phyloP scores from a whole-genome alignment of 2,113 vertebrate genomes.

The Grantiella picta region DNA sequence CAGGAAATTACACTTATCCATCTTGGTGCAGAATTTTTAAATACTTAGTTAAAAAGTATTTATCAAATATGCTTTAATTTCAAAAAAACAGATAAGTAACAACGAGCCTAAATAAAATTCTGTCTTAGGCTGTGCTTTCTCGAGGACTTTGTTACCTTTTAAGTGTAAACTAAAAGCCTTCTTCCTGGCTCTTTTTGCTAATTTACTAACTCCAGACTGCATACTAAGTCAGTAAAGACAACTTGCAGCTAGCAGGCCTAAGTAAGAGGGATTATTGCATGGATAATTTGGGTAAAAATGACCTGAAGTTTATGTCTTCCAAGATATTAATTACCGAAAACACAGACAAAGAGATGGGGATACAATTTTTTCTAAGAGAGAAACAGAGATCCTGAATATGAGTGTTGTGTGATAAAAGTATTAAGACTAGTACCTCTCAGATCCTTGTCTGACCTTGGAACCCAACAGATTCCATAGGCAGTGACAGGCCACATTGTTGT shows the following conservation, averaged over 20 bases:
- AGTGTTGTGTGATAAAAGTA: not conserved
- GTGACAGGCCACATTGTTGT: not conserved
- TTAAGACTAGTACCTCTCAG: not conserved
- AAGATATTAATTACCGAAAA: not conserved
- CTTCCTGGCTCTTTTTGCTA: not conserved
- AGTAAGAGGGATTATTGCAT: not conserved
- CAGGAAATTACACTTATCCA: not conserved
- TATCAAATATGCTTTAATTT: not conserved
- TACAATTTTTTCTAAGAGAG: not conserved
- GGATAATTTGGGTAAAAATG: not conserved
- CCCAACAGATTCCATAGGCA: not conserved
- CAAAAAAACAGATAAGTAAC: not conserved
- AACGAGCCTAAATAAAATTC: not conserved
- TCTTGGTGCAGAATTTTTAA: not conserved
- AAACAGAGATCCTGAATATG: not conserved
- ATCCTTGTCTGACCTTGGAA: not conserved
- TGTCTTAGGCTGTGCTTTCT: not conserved
- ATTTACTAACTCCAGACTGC: not conserved
- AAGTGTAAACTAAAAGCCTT: not conserved
- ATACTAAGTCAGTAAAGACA: not conserved
- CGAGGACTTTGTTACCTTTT: not conserved
- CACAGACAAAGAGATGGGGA: not conserved
- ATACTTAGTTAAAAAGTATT: not conserved
- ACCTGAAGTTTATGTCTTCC: not conserved
- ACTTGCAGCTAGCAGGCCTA: not conserved